These are phyloP conservation scores for Ischnura elegans DNA, from an alignment of 2,888 invertebrate species.

Conservation along the genomic window DNA sequence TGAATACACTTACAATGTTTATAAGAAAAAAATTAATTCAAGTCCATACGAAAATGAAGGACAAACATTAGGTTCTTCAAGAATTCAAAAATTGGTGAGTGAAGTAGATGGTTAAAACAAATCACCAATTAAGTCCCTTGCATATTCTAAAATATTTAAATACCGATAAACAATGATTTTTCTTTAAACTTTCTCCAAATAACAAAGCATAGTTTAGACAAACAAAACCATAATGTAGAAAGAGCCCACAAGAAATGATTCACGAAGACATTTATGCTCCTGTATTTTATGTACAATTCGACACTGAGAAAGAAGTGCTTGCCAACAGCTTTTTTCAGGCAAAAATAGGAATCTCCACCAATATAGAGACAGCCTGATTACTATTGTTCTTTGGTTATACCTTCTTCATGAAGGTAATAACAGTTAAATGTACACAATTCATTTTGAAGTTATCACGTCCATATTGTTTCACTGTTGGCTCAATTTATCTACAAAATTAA, in stretches of 20 bases:
- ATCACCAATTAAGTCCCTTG: conserved; percentile 4
- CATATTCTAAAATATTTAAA: conserved; percentile 3
- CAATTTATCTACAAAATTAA: not conserved
- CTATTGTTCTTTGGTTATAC: not conserved
- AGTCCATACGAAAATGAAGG: not conserved
- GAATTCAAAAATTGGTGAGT: not conserved
- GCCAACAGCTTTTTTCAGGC: not conserved
- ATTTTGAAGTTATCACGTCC: not conserved
- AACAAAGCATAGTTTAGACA: conserved; percentile 22
- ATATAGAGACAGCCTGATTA: not conserved
- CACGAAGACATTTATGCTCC: not conserved
- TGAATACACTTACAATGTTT: not conserved
- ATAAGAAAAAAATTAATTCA: not conserved
- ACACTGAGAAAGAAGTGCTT: too few relatives aligned
- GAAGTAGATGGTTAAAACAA: not conserved
- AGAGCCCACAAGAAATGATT: not conserved
- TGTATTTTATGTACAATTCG: not conserved
- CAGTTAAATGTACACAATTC: too few relatives aligned
- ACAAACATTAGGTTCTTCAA: not conserved
- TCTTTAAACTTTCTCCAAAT: conserved; percentile 34
- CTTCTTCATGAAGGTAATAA: not conserved
- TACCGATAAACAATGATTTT: conserved; percentile 43
- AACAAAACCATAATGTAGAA: conserved; percentile 19
- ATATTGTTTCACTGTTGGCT: conserved; percentile 13
- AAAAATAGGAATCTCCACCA: not conserved